These are phyloP conservation scores for Syritta pipiens DNA, from an alignment of 2,888 invertebrate genomes.

Conservation along the genomic window DNA sequence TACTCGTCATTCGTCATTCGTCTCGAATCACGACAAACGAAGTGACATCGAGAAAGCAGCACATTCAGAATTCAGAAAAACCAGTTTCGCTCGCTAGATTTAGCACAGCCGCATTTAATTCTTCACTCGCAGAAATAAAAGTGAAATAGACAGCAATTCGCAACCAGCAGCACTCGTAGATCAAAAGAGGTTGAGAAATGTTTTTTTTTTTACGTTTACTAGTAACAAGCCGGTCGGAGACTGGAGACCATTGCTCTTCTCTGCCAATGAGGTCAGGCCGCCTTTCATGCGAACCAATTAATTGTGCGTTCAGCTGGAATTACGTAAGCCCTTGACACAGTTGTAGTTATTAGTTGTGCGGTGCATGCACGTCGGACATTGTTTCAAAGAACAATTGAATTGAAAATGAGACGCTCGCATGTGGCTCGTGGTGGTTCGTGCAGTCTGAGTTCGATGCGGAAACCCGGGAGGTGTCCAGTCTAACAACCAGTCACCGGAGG, in stretches of 20 bases:
- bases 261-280: conserved; percentile 55
- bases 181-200: conserved; percentile 32
- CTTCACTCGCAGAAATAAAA: too few relatives aligned
- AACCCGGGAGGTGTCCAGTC: conserved; percentile 8
- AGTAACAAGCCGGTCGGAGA: conserved; percentile 27
- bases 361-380: conserved; percentile 3
- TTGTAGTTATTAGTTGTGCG: conserved; percentile 34
- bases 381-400: conserved; percentile 44
- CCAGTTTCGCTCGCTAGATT: too few relatives aligned
- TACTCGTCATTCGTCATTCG: too few relatives aligned
- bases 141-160: too few relatives aligned
- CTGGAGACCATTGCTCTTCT: conserved; percentile 46
- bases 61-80: too few relatives aligned
- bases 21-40: too few relatives aligned
- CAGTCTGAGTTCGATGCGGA: neutral
- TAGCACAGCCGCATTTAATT: too few relatives aligned
- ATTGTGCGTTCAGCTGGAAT: conserved; percentile 53
- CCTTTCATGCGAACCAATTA: conserved; percentile 53
- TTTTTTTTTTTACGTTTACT: too few relatives aligned
- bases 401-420: conserved; percentile 30
- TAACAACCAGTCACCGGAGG: too few relatives aligned
- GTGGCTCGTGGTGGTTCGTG: conserved; percentile 23
- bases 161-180: neutral
- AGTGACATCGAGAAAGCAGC: too few relatives aligned
- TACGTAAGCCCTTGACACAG: conserved; percentile 66